phyloP scores from a whole-genome alignment of 1,140 invertebrate genomes.

The Plutomurus gul region DNA sequence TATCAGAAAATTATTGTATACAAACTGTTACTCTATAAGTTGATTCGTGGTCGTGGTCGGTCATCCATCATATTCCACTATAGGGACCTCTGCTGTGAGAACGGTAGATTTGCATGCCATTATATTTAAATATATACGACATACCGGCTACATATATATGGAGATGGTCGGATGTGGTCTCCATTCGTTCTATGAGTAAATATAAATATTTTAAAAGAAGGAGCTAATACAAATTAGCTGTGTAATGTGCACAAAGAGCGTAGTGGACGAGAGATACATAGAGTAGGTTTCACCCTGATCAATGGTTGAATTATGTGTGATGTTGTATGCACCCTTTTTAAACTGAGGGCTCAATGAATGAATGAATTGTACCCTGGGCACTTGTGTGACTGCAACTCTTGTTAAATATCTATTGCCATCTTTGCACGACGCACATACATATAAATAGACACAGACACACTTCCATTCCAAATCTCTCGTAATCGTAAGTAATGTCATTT shows the following conservation, averaged over 20 bases:
- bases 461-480: background rate
- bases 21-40: no score
- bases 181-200: no score
- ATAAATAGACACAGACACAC: background rate
- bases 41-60: no score
- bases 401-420: constrained; percentile 1
- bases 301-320: constrained; percentile 20
- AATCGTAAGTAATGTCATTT: background rate
- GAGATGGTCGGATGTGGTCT: no score
- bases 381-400: constrained; percentile 13
- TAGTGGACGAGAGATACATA: background rate
- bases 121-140: no score
- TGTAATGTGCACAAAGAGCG: background rate
- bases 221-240: no score
- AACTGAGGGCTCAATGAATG: constrained; percentile 18
- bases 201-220: no score
- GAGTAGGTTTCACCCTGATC: constrained; percentile 14
- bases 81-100: no score
- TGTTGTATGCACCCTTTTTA: constrained; percentile 22
- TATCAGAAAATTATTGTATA: no score
- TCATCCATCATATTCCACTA: no score
- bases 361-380: constrained; percentile 23
- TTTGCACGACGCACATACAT: background rate
- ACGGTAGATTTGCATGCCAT: no score
- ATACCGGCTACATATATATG: no score